A percentile compares a stretch with the other conserved stretches of the same genome.
Conservation (phyloP, 2,797 vertebrate genomes). For the Gastrophryne carolinensis region DNA sequence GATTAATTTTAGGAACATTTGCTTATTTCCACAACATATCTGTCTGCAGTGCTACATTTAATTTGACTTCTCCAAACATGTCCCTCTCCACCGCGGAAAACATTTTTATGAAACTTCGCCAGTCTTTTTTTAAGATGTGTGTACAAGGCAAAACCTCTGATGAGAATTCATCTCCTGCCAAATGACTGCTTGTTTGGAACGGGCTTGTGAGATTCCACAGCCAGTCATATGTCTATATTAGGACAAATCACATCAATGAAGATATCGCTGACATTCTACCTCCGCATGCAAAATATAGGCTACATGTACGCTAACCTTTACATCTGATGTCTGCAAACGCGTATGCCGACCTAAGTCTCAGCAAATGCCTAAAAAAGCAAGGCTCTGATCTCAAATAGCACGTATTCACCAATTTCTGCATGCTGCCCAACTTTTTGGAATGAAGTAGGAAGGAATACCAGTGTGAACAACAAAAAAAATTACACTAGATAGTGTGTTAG, state of each 20-base stretch:
- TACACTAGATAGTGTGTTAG: too few relatives aligned
- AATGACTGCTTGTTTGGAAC: conserved; percentile 42
- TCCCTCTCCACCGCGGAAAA: conserved; percentile 19
- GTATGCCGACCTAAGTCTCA: not conserved
- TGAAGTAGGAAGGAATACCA: too few relatives aligned
- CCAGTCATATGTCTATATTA: conserved; percentile 46
- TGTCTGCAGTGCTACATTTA: not conserved
- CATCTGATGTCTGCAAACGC: not conserved
- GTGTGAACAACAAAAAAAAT: too few relatives aligned
- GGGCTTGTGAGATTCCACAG: conserved; percentile 39
- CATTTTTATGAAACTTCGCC: conserved; percentile 28
- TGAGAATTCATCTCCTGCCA: conserved; percentile 42
- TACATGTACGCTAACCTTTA: not conserved
- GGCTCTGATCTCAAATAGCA: too few relatives aligned
- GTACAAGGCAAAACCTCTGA: conserved; percentile 37
- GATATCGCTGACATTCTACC: conserved; percentile 4
- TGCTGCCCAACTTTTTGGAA: too few relatives aligned
- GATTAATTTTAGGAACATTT: conserved; percentile 19
- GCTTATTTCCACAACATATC: conserved; percentile 7
- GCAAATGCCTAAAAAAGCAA: too few relatives aligned
- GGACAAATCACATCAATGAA: conserved; percentile 40
- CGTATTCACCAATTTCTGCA: too few relatives aligned
- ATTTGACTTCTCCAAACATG: conserved; percentile 20
- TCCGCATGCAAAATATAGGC: not conserved
- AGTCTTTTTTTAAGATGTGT: conserved; percentile 16